phyloP scores from a whole-genome alignment of 1,140 invertebrate genomes.

The Zaprionus davidi region DNA sequence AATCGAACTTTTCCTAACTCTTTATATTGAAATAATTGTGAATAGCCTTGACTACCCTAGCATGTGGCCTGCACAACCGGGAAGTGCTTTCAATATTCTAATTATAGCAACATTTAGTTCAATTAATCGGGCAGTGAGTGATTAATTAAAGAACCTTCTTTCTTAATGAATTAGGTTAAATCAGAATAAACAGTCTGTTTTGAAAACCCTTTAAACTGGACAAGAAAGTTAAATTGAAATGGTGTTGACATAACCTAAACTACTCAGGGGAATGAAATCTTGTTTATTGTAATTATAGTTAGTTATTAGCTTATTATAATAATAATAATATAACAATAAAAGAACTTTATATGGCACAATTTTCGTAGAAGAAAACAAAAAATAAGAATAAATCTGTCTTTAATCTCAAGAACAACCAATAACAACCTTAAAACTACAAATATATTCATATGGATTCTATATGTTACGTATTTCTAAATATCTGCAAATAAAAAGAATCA shows the following conservation, averaged over 20 bases:
- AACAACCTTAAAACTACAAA: too few species aligned
- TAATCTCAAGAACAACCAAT: not conserved
- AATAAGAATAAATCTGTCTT: not conserved
- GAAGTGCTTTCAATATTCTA: not conserved
- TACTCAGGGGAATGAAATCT: not conserved
- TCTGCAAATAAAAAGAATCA: not conserved
- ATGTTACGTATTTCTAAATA: not conserved
- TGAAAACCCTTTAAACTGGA: too few species aligned
- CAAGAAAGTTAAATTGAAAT: too few species aligned
- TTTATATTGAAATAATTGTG: too few species aligned
- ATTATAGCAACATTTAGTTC: not conserved
- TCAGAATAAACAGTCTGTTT: not conserved
- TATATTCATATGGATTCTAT: not conserved
- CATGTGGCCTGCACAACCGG: not conserved
- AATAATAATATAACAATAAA: too few species aligned
- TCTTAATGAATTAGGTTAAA: not conserved
- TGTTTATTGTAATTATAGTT: too few species aligned
- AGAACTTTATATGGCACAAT: too few species aligned
- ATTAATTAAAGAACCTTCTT: not conserved
- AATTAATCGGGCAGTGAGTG: slow-evolving; percentile 8
- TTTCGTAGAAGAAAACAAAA: not conserved
- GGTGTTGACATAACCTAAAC: not conserved
- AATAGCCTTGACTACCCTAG: not conserved
- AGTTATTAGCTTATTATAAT: too few species aligned
- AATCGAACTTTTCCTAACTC: too few species aligned